Conservation (phyloP, 2,113 vertebrate species). For the Bubo scandiacus region DNA sequence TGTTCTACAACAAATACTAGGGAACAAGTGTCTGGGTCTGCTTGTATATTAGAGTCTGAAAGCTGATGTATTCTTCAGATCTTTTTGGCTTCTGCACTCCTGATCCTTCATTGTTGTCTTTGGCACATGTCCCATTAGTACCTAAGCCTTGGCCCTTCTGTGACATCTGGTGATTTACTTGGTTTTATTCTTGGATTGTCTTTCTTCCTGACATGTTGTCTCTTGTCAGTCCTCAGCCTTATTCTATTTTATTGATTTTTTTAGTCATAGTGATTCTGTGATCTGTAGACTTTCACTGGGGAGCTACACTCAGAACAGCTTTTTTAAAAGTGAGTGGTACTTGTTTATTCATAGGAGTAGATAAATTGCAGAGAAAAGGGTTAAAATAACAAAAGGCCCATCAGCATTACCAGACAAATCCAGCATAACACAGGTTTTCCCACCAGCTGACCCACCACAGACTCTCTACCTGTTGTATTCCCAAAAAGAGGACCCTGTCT, state of each 20-base stretch:
- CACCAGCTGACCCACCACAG: neutral
- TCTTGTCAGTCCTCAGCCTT: neutral
- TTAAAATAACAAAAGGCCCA: neutral
- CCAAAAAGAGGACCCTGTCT: neutral
- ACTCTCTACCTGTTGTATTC: neutral
- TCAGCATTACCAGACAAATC: neutral
- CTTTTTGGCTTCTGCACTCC: neutral
- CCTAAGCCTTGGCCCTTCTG: neutral
- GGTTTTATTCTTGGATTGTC: neutral
- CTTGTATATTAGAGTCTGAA: neutral
- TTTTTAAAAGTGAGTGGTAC: neutral
- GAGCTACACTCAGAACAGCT: neutral
- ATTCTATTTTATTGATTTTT: neutral
- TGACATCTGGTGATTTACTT: neutral
- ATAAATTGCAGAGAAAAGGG: neutral
- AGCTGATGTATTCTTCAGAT: neutral
- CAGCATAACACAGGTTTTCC: neutral
- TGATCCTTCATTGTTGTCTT: neutral
- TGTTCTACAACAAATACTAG: neutral
- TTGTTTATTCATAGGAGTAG: neutral
- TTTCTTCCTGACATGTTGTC: neutral
- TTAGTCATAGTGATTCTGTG: neutral
- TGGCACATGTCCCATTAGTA: neutral
- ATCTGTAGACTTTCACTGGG: neutral
- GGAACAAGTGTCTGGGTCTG: neutral